Base-by-base conservation (phyloP, 2,797 vertebrate genomes). In the Valencia hispanica region DNA sequence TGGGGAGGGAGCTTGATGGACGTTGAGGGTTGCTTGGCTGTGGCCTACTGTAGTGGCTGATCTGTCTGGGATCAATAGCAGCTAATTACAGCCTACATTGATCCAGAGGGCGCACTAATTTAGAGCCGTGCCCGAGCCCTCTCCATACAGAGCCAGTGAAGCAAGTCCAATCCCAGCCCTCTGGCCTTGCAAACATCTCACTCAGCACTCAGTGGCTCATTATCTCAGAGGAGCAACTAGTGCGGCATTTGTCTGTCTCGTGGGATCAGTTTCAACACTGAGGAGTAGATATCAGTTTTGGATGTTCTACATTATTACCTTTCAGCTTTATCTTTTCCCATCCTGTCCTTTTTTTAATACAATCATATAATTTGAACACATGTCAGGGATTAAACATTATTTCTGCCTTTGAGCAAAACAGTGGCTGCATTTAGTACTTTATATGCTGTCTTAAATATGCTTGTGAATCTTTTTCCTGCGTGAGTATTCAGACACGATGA, bases 31-130 rank as follows among this genome's bases (percentile, higher is more conserved):
- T 88, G 91, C 89, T 93, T 91, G 90, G 89, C 91, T 91, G 86
- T 90, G 88, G 90, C 91, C 92, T 91, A 90, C 92, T 89, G 89
- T 92, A 94, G 94, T 89, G 90, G 94, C 94, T 92, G 91, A 94
- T 94, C 91, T 83, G 84, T 91, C 88, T 83, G 68, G 75, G 87
- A 95, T 96, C 95, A 94, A 96, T 95, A 94, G 86, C 82, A 92
- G 94, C 94, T 95, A 95, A 96, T 96, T 95, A 95, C 90, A 93
- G 86, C 86, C 85, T 87, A 89, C 92, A 95, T 95, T 95, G 93
- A 94, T 95, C 93, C 78, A 85, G 87, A 88, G 89, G 86, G 81
- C 92, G 90, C 82, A 83, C 92, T 94, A 92, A 95, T 95, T 95
- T 93, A 94, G 91, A 93, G 88, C 84, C 78, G 48, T 84, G 88